Conservation (phyloP, 2,888 invertebrate species). For the Odontomyia ornata region DNA sequence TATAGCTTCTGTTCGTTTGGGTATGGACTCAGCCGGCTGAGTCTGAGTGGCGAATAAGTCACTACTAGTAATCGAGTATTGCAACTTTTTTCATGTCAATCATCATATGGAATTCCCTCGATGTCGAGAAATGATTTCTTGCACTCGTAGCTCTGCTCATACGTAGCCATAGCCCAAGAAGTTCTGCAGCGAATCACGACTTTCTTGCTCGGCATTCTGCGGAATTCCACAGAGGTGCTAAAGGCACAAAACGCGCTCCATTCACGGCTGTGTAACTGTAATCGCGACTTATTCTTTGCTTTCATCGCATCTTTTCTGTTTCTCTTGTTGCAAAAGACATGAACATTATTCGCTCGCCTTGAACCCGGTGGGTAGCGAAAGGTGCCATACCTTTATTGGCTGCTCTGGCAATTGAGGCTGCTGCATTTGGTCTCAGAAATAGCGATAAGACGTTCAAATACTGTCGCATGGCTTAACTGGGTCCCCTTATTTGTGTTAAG, state of each 20-base stretch:
- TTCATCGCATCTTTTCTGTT: conserved; percentile 39
- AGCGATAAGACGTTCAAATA: conserved; percentile 2
- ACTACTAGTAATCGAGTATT: too few relatives aligned
- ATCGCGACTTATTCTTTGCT: conserved; percentile 44
- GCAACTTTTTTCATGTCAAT: too few relatives aligned
- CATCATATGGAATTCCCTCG: too few relatives aligned
- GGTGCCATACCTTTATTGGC: not conserved
- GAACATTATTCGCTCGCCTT: not conserved
- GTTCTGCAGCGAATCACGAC: not conserved
- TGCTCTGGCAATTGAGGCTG: not conserved
- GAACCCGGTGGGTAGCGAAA: not conserved
- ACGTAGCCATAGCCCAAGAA: too few relatives aligned
- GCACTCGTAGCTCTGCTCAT: too few relatives aligned
- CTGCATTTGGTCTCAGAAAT: conserved; percentile 13
- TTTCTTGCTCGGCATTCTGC: not conserved
- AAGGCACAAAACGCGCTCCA: conserved; percentile 45
- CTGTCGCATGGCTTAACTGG: conserved; percentile 25
- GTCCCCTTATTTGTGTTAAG: too few relatives aligned
- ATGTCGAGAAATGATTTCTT: too few relatives aligned
- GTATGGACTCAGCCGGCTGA: too few relatives aligned
- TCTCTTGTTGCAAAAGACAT: not conserved
- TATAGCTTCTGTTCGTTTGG: too few relatives aligned
- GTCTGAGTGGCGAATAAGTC: too few relatives aligned
- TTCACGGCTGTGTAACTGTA: conserved; percentile 43
- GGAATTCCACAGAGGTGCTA: not conserved